A percentile compares a stretch with the other conserved stretches of the same genome.
These are phyloP conservation scores for Hypselothyrea guttata DNA, from an alignment of 2,888 invertebrate genomes.

Conservation along the genomic window DNA sequence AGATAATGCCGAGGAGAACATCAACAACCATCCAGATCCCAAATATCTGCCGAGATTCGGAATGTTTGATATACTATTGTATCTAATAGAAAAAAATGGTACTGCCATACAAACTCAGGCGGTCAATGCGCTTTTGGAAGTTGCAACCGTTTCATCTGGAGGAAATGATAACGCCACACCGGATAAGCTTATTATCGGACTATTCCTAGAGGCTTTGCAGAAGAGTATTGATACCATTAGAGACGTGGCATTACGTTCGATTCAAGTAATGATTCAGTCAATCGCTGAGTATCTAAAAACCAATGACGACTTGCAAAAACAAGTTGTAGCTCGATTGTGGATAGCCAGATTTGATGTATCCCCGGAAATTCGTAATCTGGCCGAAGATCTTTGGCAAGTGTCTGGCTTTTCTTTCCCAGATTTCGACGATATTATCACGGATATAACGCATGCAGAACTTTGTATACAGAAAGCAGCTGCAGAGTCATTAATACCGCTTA, in stretches of 20 bases:
- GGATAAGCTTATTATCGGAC: conserved; percentile 87
- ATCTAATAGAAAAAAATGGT: conserved; percentile 89
- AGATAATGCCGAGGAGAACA: conserved; percentile 79
- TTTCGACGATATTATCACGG: conserved; percentile 83
- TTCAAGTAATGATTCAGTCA: conserved; percentile 85
- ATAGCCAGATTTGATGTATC: conserved; percentile 91
- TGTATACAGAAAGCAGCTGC: conserved; percentile 93
- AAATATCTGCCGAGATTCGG: conserved; percentile 90
- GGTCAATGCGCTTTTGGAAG: conserved; percentile 90
- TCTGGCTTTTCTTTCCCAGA: conserved; percentile 84
- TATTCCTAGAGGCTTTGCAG: conserved; percentile 90
- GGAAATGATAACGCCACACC: conserved; percentile 85
- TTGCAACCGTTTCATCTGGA: conserved; percentile 89
- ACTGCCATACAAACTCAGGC: conserved; percentile 91
- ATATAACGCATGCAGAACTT: conserved; percentile 91
- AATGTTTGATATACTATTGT: conserved; percentile 90
- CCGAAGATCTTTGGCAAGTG: conserved; percentile 85
- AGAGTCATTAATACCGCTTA: conserved; percentile 88
- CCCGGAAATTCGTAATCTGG: conserved; percentile 88
- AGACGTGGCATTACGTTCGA: conserved; percentile 90
- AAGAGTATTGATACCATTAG: conserved; percentile 88
- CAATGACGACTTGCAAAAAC: conserved; percentile 81
- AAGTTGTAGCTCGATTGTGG: conserved; percentile 89
- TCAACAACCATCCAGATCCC: conserved; percentile 85
- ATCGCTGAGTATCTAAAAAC: conserved; percentile 83